Percentiles rank a stretch among this genome's conserved stretches.
phyloP scores from a whole-genome alignment of 92 coral and sea anemone species.

The Desmophyllum pertusum region DNA sequence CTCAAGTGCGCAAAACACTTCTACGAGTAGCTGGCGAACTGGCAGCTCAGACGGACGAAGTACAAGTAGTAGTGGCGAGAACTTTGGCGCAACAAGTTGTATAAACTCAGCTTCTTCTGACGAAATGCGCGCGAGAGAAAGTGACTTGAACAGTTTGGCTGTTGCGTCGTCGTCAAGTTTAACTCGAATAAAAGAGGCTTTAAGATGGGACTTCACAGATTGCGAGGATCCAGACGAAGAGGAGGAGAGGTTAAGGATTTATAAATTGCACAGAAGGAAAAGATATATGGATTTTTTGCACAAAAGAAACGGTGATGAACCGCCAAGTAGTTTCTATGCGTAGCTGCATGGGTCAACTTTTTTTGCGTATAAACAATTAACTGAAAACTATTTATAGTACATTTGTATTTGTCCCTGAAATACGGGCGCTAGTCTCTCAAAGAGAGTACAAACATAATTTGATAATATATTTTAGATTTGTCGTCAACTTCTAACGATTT shows the following conservation, averaged over 20 bases:
- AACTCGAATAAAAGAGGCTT: conserved; percentile 60
- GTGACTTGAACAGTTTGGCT: conserved; percentile 16
- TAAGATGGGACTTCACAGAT: conserved; percentile 69
- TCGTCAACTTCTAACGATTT: background rate
- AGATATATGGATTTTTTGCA: conserved; percentile 82
- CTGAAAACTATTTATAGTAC: conserved; percentile 8
- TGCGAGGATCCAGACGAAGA: conserved; percentile 70
- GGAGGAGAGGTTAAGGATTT: conserved; percentile 76
- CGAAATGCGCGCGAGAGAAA: conserved; percentile 19
- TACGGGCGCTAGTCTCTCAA: background rate
- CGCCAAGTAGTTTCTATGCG: conserved; percentile 35
- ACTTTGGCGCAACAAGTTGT: conserved; percentile 28
- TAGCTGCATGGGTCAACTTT: background rate
- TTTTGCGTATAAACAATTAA: no score
- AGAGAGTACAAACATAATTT: conserved; percentile 1
- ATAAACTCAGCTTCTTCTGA: conserved; percentile 49
- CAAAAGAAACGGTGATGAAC: conserved; percentile 27
- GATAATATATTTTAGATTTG: background rate
- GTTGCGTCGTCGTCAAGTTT: conserved; percentile 24
- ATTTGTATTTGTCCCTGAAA: background rate
- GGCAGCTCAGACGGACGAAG: conserved; percentile 83
- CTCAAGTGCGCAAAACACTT: conserved; percentile 21
- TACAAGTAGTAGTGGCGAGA: conserved; percentile 78
- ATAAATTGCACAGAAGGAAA: conserved; percentile 89
- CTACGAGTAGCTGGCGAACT: conserved; percentile 44